These are phyloP conservation scores for Tiliacea citrago DNA, from an alignment of 2,888 invertebrate species.

Conservation along the genomic window DNA sequence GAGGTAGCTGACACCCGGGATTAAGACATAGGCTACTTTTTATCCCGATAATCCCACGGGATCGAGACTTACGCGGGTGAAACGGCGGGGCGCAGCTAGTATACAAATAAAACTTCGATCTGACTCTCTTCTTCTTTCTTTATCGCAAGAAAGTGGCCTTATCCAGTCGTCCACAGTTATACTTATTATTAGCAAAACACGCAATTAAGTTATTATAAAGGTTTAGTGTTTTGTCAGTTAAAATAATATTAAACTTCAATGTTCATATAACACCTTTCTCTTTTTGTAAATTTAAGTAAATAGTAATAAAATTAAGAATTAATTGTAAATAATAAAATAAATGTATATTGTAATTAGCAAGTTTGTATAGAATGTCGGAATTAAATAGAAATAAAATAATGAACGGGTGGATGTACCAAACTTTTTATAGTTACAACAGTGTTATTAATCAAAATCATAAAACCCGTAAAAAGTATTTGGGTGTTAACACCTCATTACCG, in stretches of 20 bases:
- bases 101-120: neutral
- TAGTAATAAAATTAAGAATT: neutral
- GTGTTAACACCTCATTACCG: neutral
- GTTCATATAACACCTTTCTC: conserved; percentile 29
- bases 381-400: neutral
- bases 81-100: too few species aligned
- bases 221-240: neutral
- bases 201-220: neutral
- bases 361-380: conserved; percentile 2
- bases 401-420: neutral
- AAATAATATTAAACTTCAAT: conserved; percentile 7
- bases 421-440: neutral
- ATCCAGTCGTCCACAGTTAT: neutral
- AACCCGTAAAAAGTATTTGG: neutral
- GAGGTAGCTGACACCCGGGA: too few species aligned
- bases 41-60: too few species aligned
- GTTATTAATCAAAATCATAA: neutral
- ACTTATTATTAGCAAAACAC: conserved; percentile 1
- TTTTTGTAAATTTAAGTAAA: conserved; percentile 17
- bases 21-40: too few species aligned
- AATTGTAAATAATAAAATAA: neutral
- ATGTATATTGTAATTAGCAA: neutral
- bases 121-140: neutral
- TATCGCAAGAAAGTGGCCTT: neutral
- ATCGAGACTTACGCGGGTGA: too few species aligned